Evolutionary conservation across 2,113 vertebrate species (phyloP).

Genomic region (Otocyon megalotis): DNA sequence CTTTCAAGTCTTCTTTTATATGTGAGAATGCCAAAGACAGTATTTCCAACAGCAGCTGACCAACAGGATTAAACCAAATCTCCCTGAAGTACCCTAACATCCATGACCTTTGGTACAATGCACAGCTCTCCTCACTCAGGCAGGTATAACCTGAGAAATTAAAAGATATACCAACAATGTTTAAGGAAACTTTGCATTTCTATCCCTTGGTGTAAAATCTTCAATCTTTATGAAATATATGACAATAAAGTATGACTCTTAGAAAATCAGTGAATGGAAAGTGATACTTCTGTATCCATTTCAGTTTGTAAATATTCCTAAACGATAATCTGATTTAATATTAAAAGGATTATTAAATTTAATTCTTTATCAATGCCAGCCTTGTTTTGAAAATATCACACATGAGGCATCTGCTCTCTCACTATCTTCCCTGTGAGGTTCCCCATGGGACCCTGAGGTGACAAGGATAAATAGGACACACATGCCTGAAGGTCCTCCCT

Average conservation of each 20-base stretch:
- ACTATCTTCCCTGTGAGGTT: too few relatives aligned
- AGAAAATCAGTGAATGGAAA: background rate
- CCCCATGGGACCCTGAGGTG: accelerated
- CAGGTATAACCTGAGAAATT: background rate
- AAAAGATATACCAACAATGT: background rate
- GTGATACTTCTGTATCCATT: background rate
- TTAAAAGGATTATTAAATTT: background rate
- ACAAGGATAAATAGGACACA: accelerated
- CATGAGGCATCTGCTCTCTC: background rate
- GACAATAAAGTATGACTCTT: background rate
- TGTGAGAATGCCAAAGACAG: background rate
- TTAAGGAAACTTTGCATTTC: background rate
- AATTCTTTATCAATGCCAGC: background rate
- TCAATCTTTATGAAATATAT: background rate
- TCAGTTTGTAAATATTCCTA: background rate
- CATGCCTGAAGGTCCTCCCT: accelerated
- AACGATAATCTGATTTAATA: background rate
- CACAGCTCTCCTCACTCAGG: accelerated
- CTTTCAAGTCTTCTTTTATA: background rate
- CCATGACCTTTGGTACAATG: accelerated
- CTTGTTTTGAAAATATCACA: background rate
- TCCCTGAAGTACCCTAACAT: accelerated
- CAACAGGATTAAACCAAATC: background rate
- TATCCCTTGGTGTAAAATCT: background rate
- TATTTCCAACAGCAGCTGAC: background rate